Conservation (phyloP, 2,888 invertebrate species). For the Drosophila birchii region DNA sequence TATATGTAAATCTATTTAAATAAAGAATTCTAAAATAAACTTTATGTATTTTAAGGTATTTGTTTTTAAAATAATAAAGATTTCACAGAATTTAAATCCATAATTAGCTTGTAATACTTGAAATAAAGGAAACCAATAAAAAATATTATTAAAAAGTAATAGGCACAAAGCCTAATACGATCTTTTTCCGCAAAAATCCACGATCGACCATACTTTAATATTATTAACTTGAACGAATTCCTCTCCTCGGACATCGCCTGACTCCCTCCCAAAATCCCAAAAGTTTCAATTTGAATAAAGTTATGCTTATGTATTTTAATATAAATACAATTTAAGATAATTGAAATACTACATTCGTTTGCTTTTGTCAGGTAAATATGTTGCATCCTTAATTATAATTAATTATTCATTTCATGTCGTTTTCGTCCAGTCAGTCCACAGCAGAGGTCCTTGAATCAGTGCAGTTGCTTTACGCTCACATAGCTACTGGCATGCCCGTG, state of each 20-base stretch:
- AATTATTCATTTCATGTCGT: slow-evolving; percentile 4
- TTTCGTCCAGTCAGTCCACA: not conserved
- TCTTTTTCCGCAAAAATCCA: not conserved
- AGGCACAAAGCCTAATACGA: not conserved
- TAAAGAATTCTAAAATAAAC: not conserved
- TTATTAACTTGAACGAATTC: not conserved
- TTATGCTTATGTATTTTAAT: slow-evolving; percentile 13
- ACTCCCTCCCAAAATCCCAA: not conserved
- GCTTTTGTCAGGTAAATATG: slow-evolving; percentile 23
- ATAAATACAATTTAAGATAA: slow-evolving; percentile 5
- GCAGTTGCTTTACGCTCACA: slow-evolving; percentile 76
- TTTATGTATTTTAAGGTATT: not conserved
- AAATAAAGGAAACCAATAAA: too few species aligned
- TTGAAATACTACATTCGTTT: slow-evolving; percentile 24
- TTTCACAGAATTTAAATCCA: not conserved
- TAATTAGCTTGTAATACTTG: too few species aligned
- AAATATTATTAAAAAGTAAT: not conserved
- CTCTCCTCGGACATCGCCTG: too few species aligned
- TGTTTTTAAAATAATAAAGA: not conserved
- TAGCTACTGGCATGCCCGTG: slow-evolving; percentile 81
- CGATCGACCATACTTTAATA: not conserved
- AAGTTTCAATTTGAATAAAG: not conserved
- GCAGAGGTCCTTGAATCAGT: slow-evolving; percentile 40
- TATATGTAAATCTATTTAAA: not conserved
- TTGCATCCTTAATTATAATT: slow-evolving; percentile 18